Conservation (phyloP, 1,140 invertebrate genomes). For the Himalopsyche phryganea region DNA sequence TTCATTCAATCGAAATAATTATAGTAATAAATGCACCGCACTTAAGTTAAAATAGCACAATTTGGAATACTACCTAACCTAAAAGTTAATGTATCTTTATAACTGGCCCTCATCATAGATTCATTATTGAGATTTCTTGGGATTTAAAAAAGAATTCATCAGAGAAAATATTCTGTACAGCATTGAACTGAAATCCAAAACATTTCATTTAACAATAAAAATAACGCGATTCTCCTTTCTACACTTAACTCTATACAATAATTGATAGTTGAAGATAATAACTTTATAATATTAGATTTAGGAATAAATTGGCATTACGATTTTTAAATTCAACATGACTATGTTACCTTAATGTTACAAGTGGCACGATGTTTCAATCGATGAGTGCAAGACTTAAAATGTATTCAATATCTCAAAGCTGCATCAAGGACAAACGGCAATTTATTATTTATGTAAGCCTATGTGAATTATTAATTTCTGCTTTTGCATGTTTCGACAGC, state of each 20-base stretch:
- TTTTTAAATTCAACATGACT: constrained; percentile 4
- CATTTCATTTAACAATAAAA: too few species aligned
- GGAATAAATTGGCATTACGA: constrained; percentile 5
- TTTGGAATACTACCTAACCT: constrained; percentile 2
- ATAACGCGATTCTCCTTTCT: not conserved
- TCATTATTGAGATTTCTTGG: constrained; percentile 27
- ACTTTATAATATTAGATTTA: not conserved
- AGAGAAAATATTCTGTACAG: too few species aligned
- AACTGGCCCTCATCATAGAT: constrained; percentile 33
- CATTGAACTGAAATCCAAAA: too few species aligned
- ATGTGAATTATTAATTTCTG: too few species aligned
- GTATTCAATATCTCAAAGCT: too few species aligned
- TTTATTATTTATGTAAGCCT: too few species aligned
- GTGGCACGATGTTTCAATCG: too few species aligned
- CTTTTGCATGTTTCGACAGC: not conserved
- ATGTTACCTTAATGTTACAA: too few species aligned
- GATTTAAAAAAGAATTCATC: constrained; percentile 11
- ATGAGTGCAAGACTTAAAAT: too few species aligned
- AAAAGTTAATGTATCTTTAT: constrained; percentile 15
- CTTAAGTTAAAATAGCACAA: constrained; percentile 8
- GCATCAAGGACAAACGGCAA: too few species aligned
- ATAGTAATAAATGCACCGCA: constrained; percentile 22
- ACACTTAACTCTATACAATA: constrained; percentile 4
- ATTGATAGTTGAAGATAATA: not conserved
- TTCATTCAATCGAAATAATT: constrained; percentile 10